Conservation (phyloP, 2,113 vertebrate genomes). For the Sakesphorus luctuosus region DNA sequence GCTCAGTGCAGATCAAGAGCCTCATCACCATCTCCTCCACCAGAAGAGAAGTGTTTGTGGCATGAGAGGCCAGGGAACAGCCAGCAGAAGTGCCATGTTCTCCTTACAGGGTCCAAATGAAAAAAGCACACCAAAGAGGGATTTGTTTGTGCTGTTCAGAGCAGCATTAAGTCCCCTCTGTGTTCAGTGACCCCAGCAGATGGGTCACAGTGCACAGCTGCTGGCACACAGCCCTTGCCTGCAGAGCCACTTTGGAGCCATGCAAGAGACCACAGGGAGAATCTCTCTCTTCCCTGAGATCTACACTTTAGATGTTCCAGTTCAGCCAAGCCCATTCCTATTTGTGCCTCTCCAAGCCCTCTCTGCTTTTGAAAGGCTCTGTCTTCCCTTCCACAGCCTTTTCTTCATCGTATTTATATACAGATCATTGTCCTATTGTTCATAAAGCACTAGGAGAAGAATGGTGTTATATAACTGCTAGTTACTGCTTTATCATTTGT, state of each 20-base stretch:
- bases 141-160: not conserved
- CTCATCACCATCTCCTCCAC: not conserved
- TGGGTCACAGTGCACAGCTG: not conserved
- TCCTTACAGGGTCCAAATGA: not conserved
- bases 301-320: not conserved
- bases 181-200: not conserved
- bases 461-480: constrained; percentile 3
- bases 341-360: not conserved
- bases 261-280: not conserved
- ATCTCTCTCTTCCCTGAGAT: not conserved
- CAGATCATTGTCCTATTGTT: not conserved
- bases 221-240: not conserved
- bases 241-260: not conserved
- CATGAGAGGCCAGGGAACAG: not conserved
- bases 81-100: not conserved
- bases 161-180: not conserved
- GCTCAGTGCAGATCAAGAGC: too few species aligned
- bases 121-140: not conserved
- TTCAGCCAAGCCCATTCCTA: not conserved
- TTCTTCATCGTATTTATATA: not conserved
- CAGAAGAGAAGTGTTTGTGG: not conserved
- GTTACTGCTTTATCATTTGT: not conserved
- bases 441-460: not conserved
- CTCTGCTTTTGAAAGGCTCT: not conserved
- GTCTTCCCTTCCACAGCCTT: not conserved